These are phyloP conservation scores for Hemistola chrysoprasaria DNA, from an alignment of 2,888 invertebrate genomes.

Conservation along the genomic window DNA sequence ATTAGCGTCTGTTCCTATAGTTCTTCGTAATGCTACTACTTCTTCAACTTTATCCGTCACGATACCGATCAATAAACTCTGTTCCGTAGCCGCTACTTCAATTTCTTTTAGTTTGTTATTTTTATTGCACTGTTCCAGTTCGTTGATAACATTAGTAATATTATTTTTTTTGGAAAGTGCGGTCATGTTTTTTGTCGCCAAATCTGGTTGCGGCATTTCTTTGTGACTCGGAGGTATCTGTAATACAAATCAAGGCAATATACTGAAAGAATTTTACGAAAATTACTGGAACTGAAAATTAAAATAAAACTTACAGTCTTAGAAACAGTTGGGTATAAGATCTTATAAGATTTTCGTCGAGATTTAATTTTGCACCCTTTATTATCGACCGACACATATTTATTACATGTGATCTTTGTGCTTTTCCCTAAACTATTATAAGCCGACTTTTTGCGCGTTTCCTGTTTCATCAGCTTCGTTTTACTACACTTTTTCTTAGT, in stretches of 20 bases:
- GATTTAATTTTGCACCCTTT: conserved; percentile 28
- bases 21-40: conserved; percentile 51
- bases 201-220: conserved; percentile 47
- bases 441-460: conserved; percentile 34
- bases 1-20: conserved; percentile 52
- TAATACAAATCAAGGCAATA: conserved; percentile 23
- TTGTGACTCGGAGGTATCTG: conserved; percentile 62
- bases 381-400: conserved; percentile 32
- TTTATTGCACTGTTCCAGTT: conserved; percentile 3
- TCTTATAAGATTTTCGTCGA: conserved; percentile 29
- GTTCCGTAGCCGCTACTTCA: conserved; percentile 46
- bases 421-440: conserved; percentile 35
- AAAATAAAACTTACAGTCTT: conserved; percentile 48
- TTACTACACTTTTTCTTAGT: conserved; percentile 35
- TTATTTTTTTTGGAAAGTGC: conserved; percentile 12
- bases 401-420: conserved; percentile 33
- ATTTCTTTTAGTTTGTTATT: conserved; percentile 3
- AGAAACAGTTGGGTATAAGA: conserved; percentile 34
- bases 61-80: conserved; percentile 53
- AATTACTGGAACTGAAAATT: not conserved
- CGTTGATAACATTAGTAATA: conserved; percentile 3
- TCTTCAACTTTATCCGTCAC: conserved; percentile 53
- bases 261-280: not conserved
- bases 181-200: conserved; percentile 26
- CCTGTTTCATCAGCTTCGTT: conserved; percentile 38